Base-by-base conservation (phyloP, 2,888 invertebrate genomes). In the Parasteatoda lunata region DNA sequence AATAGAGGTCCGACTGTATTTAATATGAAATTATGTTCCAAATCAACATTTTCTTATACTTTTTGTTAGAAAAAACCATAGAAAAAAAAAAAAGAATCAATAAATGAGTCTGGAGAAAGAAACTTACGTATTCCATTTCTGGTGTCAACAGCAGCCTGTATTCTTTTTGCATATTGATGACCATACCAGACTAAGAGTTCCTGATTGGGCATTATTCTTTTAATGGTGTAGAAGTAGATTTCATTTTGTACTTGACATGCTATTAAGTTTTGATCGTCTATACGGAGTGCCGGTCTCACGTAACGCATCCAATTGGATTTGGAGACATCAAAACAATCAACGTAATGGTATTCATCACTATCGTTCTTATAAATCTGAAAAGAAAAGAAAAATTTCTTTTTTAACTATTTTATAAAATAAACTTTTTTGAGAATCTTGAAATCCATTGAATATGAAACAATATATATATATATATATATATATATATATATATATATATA, bases 241-340 rank as follows among this genome's bases (percentile, higher is more conserved):
- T 98, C 96, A 48, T 86, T 86, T 47, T 94, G 96, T 92, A 97
- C 96, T 93, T 98, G 98, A 93, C 98, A 99, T 87, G 99, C 99
- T 87, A 99, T 97, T 91, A 99, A 94, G 93, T 99, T 99, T 94
- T 99, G 99, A 88, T 96, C 96, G 90, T 96, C 95, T 79, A 96
- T 95, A 84, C 96, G 96, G 92, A 96, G 96, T 15, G 99, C 98
- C 30, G 98, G 97, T 90, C 97, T 97, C 89, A 99, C 98, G 92
- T 97, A 98, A 90, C 98, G 95, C 98, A 99, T 99, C 99, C 99
- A 99, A 93, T 99, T 99, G 88, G 98, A 96, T 91, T 96, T 96
- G 90, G 95, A 95, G 87, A 96, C 95, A 93, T 98, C 97, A 89
- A 95, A 97, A 15, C 97, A 97, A 92, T 98, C 98, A 92, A 98